Evolutionary conservation across 2,113 vertebrate genomes (phyloP), one percentile per base, ranked within the genome.

Genomic region (Rousettus leschenaultii): DNA sequence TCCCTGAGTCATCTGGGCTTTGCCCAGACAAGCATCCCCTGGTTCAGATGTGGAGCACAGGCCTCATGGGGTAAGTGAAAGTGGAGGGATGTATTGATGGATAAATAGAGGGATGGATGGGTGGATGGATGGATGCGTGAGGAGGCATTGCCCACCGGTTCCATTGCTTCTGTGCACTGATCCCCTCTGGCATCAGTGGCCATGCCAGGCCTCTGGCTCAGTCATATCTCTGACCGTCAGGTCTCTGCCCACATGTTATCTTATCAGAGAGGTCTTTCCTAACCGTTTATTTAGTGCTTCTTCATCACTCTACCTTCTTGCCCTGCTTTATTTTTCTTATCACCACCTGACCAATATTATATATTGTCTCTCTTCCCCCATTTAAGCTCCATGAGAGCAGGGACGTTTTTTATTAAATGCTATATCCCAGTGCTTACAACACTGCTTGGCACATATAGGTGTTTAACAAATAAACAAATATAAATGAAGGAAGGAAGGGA

Each of bases 1-100:
- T 65, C 10, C 22, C 84, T 96, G 95, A 97, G 94, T 97, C 97
- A 97, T 38, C 33, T 63, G 82, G 84, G 77, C 80, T 85, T 48
- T 82, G 88, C 63, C 75, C 59, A 82, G 65, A 88, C 70, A 95
- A 89, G 93, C 66, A 82, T 92, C 61, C 28, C 18, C 84, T 91
- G 74, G 92, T 28, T 89, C 48, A 89, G 43, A 38, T 0, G 8
- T n/a, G 9, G 53, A 73, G 53, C 78, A 24, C 19, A 77, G 65
- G 14, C 63, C 51, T n/a, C 22, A 12, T 48, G 7, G 18, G 43
- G 63, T 40, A 6, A n/a, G 43, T 82, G 11, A 38, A 53, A 65
- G 63, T 35, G 57, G 77, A 53, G 45, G 16, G 28, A 15, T 73
- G 15, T 68, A 55, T 57, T 85, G 80, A 77, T 74, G 91, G 85